Conservation (phyloP, 2,888 invertebrate genomes). For the Sclerodermus sp. region DNA sequence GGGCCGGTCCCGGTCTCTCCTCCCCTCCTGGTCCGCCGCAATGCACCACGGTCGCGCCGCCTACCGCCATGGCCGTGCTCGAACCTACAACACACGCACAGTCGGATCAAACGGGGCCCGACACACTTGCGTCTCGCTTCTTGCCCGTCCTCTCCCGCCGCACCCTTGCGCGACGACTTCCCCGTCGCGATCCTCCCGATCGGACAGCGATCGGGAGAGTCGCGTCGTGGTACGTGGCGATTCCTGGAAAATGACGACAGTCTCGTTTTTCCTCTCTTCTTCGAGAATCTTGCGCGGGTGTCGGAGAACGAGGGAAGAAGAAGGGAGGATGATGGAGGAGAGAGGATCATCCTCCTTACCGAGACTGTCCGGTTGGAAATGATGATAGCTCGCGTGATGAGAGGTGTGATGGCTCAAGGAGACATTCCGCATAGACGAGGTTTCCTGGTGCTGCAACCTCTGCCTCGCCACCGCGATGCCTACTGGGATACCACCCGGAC, state of each 20-base stretch:
- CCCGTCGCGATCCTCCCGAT: no score
- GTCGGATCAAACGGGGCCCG: no score
- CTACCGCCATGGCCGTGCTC: conserved; percentile 70
- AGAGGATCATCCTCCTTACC: conserved; percentile 33
- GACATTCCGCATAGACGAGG: conserved; percentile 59
- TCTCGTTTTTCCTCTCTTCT: no score
- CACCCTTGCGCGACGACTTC: no score
- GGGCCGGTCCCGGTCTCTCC: conserved; percentile 56
- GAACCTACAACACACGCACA: conserved; percentile 59
- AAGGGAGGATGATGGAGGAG: background rate
- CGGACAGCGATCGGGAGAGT: no score
- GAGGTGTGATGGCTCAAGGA: conserved; percentile 53
- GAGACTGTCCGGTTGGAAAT: conserved; percentile 51
- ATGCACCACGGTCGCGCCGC: conserved; percentile 66
- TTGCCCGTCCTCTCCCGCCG: no score
- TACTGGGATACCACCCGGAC: conserved; percentile 67
- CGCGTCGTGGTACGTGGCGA: no score
- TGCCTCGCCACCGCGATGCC: conserved; percentile 85
- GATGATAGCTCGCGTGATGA: conserved; percentile 52
- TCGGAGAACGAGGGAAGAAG: background rate
- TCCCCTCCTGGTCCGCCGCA: conserved; percentile 68
- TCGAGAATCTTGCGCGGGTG: background rate
- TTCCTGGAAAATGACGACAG: no score
- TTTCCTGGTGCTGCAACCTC: conserved; percentile 68
- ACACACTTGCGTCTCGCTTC: background rate